phyloP scores from a whole-genome alignment of 2,888 invertebrate species.

The Crematogaster levior region DNA sequence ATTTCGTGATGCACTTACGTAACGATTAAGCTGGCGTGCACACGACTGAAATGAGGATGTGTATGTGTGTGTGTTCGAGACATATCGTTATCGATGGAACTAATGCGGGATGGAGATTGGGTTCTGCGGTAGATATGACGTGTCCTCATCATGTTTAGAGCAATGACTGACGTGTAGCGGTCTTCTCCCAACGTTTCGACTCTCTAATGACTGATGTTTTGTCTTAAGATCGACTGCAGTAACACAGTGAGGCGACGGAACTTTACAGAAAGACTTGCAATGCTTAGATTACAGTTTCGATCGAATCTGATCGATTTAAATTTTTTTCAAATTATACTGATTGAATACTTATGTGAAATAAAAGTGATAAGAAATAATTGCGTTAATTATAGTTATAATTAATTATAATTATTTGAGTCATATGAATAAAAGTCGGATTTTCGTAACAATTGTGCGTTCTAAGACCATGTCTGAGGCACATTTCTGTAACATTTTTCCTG shows the following conservation, averaged over 20 bases:
- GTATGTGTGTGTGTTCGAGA: constrained; percentile 53
- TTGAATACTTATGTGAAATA: not conserved
- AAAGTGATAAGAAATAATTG: not conserved
- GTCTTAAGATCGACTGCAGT: constrained; percentile 57
- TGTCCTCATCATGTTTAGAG: constrained; percentile 58
- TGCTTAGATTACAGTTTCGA: not conserved
- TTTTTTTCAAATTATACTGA: not conserved
- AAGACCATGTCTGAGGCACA: not conserved
- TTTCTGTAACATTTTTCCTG: not conserved
- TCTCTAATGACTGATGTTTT: constrained; percentile 40
- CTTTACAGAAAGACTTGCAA: not conserved
- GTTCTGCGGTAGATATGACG: constrained; percentile 53
- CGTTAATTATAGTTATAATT: not conserved
- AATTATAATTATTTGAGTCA: not conserved
- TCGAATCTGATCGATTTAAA: not conserved
- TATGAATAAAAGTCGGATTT: not conserved
- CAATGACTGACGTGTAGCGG: not conserved
- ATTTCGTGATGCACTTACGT: constrained; percentile 74
- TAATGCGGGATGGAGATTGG: constrained; percentile 74
- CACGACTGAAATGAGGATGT: constrained; percentile 42
- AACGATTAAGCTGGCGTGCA: constrained; percentile 68
- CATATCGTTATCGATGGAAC: constrained; percentile 71
- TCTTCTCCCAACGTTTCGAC: constrained; percentile 40
- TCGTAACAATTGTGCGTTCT: not conserved
- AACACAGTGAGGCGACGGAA: not conserved